Percentiles rank a stretch among this genome's conserved stretches.
Evolutionary conservation across 2,888 invertebrate genomes (phyloP).

Genomic region (Acrobeloides nanus): DNA sequence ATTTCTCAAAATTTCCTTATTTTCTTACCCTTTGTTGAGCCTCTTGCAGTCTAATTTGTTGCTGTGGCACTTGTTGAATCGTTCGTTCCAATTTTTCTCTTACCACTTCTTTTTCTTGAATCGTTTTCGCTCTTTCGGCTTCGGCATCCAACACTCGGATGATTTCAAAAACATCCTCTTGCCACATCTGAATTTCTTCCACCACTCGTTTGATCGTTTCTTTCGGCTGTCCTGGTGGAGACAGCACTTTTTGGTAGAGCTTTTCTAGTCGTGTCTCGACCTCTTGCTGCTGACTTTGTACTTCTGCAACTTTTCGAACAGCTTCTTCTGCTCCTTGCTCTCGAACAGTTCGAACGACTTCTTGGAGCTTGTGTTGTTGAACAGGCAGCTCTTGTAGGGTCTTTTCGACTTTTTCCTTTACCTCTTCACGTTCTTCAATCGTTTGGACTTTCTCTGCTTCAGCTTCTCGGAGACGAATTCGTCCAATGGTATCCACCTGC

Average conservation of each 20-base stretch:
- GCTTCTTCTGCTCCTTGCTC: constrained; percentile 6
- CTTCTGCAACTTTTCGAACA: constrained; percentile 3
- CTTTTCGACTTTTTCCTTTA: constrained; percentile 8
- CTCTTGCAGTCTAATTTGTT: constrained; percentile 7
- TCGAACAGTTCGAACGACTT: constrained; percentile 9
- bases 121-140: constrained; percentile 3
- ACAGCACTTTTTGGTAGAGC: not conserved
- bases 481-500: constrained; percentile 35
- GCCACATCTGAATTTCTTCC: constrained; percentile 36
- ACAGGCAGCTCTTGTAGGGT: constrained; percentile 9
- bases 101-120: constrained; percentile 15
- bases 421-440: constrained; percentile 8
- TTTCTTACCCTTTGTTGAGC: no score
- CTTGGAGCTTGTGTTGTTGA: constrained; percentile 7
- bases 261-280: no score
- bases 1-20: no score
- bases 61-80: constrained; percentile 10
- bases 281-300: no score
- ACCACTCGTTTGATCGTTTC: constrained; percentile 3
- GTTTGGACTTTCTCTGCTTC: constrained; percentile 4
- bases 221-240: not conserved
- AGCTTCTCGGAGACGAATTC: constrained; percentile 15
- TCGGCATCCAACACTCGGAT: constrained; percentile 11
- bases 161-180: constrained; percentile 32
- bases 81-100: constrained; percentile 11